Base-by-base conservation (phyloP, 2,888 invertebrate species). In the Drosophila neotestacea region DNA sequence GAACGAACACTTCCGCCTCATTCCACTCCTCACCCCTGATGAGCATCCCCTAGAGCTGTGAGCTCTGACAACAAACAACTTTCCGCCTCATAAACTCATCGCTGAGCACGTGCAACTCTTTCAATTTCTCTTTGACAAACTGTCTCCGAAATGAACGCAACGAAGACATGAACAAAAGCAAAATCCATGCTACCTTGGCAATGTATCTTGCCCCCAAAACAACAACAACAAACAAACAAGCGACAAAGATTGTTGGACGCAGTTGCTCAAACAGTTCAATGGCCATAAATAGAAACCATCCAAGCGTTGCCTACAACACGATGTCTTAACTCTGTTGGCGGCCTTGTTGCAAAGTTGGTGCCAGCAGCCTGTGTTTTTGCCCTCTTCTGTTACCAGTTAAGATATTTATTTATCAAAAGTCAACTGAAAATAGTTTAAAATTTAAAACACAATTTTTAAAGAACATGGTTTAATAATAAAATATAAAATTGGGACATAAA, bases 101-200 rank as follows among this genome's bases (percentile, higher is more conserved):
- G 30, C 22, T 50, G 41, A 68, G 67, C 79, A 85, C 81, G 84
- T 85, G 78, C 71, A 79, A 65, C 73, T 81, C 73, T 80, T 77
- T 74, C 63, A 72, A 74, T 84, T 76, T 79, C 73, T 67, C 76
- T 73, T 72, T 80, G 70, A 74, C 59, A 67, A 70, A 78, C 70
- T 74, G 84, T 73, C 77, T 55, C 66, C 66, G 46, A 56, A 36
- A 32, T 27, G 9, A 48, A 34, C 6, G 13, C 7, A 42, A 50
- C 11, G 46, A 28, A 6, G 38, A 61, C 11, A 44, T n/a, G n/a
- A n/a, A n/a, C 5, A 48, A 22, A 39, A 38, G 13, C 41, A 41
- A 4, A 48, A 47, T 16, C 9, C 32, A 48, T 64, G 75, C 80
- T 81, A 73, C 77, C 82, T 85, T 65, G 81, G 61, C 77, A 46